Evolutionary conservation across 53 echinoderm and acorn worm species (phyloP).

Genomic region (Patiria pectinifera): DNA sequence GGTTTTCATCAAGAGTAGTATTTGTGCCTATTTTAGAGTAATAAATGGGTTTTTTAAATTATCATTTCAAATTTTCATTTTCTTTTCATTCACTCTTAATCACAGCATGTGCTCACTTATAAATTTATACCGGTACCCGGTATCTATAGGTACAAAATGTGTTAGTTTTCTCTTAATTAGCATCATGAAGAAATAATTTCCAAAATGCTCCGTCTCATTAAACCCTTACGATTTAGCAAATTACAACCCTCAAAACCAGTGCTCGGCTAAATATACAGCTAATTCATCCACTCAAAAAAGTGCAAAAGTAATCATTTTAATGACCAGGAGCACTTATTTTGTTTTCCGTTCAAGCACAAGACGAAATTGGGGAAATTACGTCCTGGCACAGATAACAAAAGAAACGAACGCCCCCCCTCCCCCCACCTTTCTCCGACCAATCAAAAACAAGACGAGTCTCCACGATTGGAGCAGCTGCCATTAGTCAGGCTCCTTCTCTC

Average conservation of each 20-base stretch:
- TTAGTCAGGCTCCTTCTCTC: slow-evolving; percentile 3
- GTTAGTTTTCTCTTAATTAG: background rate
- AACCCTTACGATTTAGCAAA: background rate
- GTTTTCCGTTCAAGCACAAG: background rate
- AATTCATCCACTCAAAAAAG: background rate
- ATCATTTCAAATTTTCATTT: no score
- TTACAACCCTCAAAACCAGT: background rate
- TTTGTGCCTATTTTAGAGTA: no score
- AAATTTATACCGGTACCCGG: no score
- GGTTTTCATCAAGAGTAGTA: no score
- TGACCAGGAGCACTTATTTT: slow-evolving; percentile 12
- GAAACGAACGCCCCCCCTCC: background rate
- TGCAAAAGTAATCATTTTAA: slow-evolving; percentile 39
- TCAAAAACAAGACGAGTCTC: slow-evolving; percentile 4
- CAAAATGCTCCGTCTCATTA: background rate
- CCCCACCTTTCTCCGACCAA: background rate
- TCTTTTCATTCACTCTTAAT: no score
- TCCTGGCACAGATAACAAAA: background rate
- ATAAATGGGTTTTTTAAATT: no score
- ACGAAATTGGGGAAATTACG: background rate
- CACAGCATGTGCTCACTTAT: no score
- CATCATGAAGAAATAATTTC: background rate
- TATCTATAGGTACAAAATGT: background rate
- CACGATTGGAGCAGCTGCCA: slow-evolving; percentile 43
- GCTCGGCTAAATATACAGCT: background rate